A percentile compares a stretch with the other conserved stretches of the same genome.
phyloP scores from a whole-genome alignment of 2,113 vertebrate genomes.

The Podarcis raffonei region DNA sequence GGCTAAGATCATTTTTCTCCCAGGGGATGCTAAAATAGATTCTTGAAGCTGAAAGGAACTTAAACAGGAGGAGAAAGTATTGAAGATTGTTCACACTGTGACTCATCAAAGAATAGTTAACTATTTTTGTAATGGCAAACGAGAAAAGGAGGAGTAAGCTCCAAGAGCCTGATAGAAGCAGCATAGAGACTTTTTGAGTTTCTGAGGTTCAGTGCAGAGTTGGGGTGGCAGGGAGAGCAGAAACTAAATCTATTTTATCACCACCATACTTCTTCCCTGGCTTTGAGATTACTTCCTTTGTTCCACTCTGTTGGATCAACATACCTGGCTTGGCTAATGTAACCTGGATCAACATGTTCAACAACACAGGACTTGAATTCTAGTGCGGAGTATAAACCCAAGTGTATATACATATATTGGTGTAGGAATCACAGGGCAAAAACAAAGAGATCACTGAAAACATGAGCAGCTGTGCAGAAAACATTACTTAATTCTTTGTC shows the following conservation, averaged over 20 bases:
- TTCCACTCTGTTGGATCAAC: not conserved
- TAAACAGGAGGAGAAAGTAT: slow-evolving; percentile 25
- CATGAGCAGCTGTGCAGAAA: not conserved
- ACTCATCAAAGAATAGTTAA: slow-evolving; percentile 51
- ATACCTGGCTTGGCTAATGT: not conserved
- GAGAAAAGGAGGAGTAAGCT: not conserved
- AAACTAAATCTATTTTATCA: not conserved
- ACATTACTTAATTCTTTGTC: not conserved
- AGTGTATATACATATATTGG: not conserved
- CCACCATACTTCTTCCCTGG: not conserved
- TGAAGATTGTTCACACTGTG: slow-evolving; percentile 19
- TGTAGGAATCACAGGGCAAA: not conserved
- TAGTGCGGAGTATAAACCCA: too few relatives aligned
- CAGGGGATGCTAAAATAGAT: slow-evolving; percentile 61
- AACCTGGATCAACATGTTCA: not conserved
- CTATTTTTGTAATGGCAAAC: slow-evolving; percentile 42
- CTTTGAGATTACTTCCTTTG: not conserved
- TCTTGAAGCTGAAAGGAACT: slow-evolving; percentile 58
- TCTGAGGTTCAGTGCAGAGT: not conserved
- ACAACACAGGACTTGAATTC: not conserved
- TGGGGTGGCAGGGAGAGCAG: not conserved
- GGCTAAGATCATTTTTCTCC: slow-evolving; percentile 52
- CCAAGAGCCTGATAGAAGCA: not conserved
- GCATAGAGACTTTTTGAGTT: not conserved
- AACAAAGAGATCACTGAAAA: not conserved